Conservation (phyloP, 2,888 invertebrate species). For the Harpalus rubripes region DNA sequence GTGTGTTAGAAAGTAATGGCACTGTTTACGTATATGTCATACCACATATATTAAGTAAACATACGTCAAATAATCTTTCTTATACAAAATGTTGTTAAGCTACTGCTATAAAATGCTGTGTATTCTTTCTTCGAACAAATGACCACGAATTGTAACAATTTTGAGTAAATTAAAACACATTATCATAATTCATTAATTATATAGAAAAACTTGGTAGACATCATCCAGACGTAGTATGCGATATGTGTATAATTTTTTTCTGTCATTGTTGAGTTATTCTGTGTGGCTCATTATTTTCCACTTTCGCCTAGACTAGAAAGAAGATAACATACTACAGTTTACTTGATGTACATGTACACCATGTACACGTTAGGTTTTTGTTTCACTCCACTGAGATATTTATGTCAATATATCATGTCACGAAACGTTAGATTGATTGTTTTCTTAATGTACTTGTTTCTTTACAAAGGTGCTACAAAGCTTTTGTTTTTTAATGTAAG, state of each 20-base stretch:
- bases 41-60: too few relatives aligned
- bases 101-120: too few relatives aligned
- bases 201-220: background rate
- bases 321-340: background rate
- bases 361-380: background rate
- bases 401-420: conserved; percentile 6
- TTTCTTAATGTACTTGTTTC: background rate
- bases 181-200: background rate
- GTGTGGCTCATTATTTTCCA: background rate
- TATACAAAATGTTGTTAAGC: too few relatives aligned
- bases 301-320: background rate
- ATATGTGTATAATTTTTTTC: background rate
- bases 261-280: background rate
- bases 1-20: too few relatives aligned
- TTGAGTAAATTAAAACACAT: too few relatives aligned
- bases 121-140: too few relatives aligned
- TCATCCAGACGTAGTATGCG: background rate
- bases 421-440: background rate
- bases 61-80: too few relatives aligned
- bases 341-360: background rate
- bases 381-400: background rate
- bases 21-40: too few relatives aligned
- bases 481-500: background rate
- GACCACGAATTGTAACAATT: too few relatives aligned
- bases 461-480: background rate